Evolutionary conservation across 2,797 vertebrate genomes (phyloP).

Genomic region (Gorsachius magnificus): DNA sequence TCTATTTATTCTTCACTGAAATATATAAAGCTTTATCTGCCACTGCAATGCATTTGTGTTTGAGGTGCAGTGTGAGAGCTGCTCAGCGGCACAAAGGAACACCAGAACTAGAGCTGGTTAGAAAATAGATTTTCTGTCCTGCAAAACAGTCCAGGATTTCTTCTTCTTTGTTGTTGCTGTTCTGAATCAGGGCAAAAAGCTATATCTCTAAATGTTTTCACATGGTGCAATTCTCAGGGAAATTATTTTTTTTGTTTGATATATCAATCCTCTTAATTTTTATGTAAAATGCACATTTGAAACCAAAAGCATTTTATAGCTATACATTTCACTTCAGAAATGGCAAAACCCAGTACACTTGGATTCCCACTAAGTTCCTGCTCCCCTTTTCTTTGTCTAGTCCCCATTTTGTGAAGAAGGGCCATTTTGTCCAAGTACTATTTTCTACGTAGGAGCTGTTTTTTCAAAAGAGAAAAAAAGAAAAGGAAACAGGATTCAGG

Average conservation of each 20-base stretch:
- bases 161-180: background rate
- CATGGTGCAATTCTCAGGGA: background rate
- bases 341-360: background rate
- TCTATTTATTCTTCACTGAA: slow-evolving; percentile 4
- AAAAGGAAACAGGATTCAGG: background rate
- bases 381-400: background rate
- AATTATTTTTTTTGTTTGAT: background rate
- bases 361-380: background rate
- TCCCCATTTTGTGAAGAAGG: background rate
- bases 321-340: background rate
- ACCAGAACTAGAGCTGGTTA: background rate
- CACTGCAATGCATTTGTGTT: background rate
- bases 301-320: background rate
- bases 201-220: background rate
- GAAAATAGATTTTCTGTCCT: slow-evolving; percentile 16
- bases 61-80: background rate
- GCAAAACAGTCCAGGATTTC: background rate
- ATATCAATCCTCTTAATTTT: background rate
- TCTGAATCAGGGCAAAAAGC: background rate
- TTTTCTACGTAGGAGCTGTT: background rate
- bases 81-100: background rate
- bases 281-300: background rate
- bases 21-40: background rate
- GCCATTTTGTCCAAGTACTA: background rate
- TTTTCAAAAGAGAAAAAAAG: background rate